Percentiles rank a stretch among this genome's conserved stretches.
Conservation (phyloP, 2,797 vertebrate species). For the Melopsittacus undulatus region DNA sequence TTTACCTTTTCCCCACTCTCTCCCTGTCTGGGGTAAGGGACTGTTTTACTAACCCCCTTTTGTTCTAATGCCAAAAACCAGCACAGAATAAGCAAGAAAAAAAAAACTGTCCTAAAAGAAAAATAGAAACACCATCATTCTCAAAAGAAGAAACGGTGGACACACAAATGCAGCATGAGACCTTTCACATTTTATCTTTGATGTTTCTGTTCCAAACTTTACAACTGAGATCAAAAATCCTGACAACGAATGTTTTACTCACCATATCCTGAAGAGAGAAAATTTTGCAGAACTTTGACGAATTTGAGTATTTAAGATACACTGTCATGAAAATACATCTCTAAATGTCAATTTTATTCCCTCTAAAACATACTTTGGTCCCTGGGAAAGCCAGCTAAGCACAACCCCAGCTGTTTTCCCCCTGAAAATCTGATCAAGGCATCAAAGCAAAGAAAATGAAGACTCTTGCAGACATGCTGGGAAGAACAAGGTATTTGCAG, state of each 20-base stretch:
- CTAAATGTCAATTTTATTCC: neutral
- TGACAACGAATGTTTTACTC: fast-evolving
- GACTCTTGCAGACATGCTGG: neutral
- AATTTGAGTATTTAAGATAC: neutral
- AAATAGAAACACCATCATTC: fast-evolving
- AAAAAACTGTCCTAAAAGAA: neutral
- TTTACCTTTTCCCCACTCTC: neutral
- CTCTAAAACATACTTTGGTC: neutral
- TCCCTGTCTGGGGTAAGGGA: neutral
- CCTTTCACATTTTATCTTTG: neutral
- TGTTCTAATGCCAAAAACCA: neutral
- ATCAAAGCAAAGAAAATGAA: neutral
- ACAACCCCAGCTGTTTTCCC: neutral
- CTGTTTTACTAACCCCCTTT: neutral
- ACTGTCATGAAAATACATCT: neutral
- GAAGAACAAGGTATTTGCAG: neutral
- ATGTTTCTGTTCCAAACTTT: neutral
- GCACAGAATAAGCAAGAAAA: fast-evolving
- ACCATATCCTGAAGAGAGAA: too few relatives aligned
- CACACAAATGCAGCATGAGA: fast-evolving
- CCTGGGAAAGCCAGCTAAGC: neutral
- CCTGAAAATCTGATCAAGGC: neutral
- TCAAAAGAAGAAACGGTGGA: neutral
- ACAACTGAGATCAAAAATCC: neutral
- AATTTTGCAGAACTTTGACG: neutral